Conservation (phyloP, 2,888 invertebrate genomes). For the Agonopterix subpropinquella region DNA sequence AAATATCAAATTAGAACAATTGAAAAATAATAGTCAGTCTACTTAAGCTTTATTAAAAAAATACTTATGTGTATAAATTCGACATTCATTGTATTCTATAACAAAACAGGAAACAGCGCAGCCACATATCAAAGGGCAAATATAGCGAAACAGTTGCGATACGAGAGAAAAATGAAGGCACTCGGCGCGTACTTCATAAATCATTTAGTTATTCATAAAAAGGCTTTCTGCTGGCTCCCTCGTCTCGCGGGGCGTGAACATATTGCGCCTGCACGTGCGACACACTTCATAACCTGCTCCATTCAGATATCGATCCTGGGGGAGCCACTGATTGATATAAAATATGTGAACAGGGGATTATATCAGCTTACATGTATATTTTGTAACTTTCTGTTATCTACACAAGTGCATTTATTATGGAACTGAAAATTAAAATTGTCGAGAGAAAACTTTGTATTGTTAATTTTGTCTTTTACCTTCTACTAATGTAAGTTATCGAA, state of each 20-base stretch:
- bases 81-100: no score
- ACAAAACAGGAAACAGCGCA: background rate
- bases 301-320: slow-evolving; percentile 48
- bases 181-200: slow-evolving; percentile 55
- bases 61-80: no score
- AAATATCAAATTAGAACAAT: no score
- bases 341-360: slow-evolving; percentile 39
- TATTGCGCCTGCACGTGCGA: slow-evolving; percentile 71
- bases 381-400: no score
- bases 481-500: no score
- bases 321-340: slow-evolving; percentile 58
- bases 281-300: slow-evolving; percentile 66
- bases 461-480: no score
- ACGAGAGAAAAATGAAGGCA: slow-evolving; percentile 23
- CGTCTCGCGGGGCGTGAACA: slow-evolving; percentile 38
- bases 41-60: no score
- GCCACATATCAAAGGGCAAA: slow-evolving; percentile 25
- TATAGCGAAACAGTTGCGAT: slow-evolving; percentile 8
- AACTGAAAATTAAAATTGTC: no score
- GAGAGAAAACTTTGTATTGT: no score
- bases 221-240: slow-evolving; percentile 51
- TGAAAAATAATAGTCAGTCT: no score
- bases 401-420: no score
- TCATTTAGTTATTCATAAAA: slow-evolving; percentile 74
- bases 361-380: no score